These are phyloP conservation scores for Choristoneura rosaceana DNA, from an alignment of 2,888 invertebrate genomes.

Conservation along the genomic window DNA sequence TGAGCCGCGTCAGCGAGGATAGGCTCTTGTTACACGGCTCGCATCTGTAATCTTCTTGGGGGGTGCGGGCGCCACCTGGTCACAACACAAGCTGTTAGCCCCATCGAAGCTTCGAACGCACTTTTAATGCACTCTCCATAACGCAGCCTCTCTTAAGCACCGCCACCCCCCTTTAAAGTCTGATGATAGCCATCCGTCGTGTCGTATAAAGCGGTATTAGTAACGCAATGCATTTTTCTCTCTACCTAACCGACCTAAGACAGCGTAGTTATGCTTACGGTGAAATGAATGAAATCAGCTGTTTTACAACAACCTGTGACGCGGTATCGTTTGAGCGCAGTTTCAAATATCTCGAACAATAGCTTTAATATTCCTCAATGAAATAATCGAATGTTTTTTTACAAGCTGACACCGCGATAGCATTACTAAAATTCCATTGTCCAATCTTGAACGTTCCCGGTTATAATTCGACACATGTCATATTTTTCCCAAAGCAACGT, in stretches of 20 bases:
- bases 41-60: slow-evolving; percentile 95
- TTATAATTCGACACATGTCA: slow-evolving; percentile 59
- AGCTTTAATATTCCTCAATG: slow-evolving; percentile 77
- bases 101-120: slow-evolving; percentile 80
- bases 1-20: slow-evolving; percentile 94
- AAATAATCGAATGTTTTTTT: slow-evolving; percentile 71
- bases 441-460: slow-evolving; percentile 72
- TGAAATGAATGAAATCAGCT: slow-evolving; percentile 59
- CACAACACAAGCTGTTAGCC: slow-evolving; percentile 85
- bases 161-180: slow-evolving; percentile 79
- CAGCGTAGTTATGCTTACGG: slow-evolving; percentile 65
- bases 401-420: slow-evolving; percentile 74
- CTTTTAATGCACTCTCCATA: slow-evolving; percentile 83
- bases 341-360: slow-evolving; percentile 75
- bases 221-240: slow-evolving; percentile 62
- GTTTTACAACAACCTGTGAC: slow-evolving; percentile 61
- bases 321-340: slow-evolving; percentile 55
- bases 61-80: slow-evolving; percentile 90
- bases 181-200: slow-evolving; percentile 76
- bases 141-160: slow-evolving; percentile 83
- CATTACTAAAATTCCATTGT: slow-evolving; percentile 81
- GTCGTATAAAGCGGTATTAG: slow-evolving; percentile 79
- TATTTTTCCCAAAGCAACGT: slow-evolving; percentile 78
- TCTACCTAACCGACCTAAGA: slow-evolving; percentile 58
- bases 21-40: slow-evolving; percentile 96